Base-by-base conservation (phyloP, 2,888 invertebrate species). In the Callyntrura sp. region DNA sequence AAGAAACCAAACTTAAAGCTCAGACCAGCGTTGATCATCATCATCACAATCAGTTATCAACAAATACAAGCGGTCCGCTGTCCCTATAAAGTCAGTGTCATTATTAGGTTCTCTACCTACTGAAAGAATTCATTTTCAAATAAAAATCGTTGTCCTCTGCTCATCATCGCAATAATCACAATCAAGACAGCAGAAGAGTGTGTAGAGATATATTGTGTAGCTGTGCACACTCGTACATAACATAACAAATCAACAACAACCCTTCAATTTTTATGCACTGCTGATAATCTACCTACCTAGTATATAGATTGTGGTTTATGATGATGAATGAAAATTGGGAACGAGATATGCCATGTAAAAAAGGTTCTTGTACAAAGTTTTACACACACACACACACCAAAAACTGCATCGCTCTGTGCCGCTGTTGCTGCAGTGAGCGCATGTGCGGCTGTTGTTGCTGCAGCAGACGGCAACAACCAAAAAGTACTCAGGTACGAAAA, bases 61-160 rank as follows among this genome's bases (percentile, higher is more conserved):
- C 28, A n/a, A 25, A 68, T 6, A 68, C 68, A 68, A 17, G 17
- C 68, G n/a, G 35, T 68, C 68, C n/a, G 35, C n/a, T 68, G 25
- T 65, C 28, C 25, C 65, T 65, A n/a, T 35, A 68, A 68, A 43
- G 43, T 68, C 17, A 68, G 68, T 68, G 2, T 68, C 43, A 68
- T 68, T 68, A 43, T 68, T 68, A 68, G 35, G n/a, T n/a, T 68
- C 35, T 12, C 14, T 82, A 12, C 28, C 68, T 55, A 57, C 76
- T 60, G 60, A 76, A 60, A 45, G 76, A 85, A 73, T 85, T 60
- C n/a, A 45, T 85, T 85, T 85, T 73, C 76, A 76, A 14, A 70
- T 60, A 62, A 85, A 73, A 76, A 73, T 73, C 68, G 45, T 35
- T 35, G 35, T 81, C 55, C 20, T 35, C 35, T 48, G 20, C 48